Conservation (phyloP, 2,797 vertebrate species). For the Lagorchestes hirsutus region DNA sequence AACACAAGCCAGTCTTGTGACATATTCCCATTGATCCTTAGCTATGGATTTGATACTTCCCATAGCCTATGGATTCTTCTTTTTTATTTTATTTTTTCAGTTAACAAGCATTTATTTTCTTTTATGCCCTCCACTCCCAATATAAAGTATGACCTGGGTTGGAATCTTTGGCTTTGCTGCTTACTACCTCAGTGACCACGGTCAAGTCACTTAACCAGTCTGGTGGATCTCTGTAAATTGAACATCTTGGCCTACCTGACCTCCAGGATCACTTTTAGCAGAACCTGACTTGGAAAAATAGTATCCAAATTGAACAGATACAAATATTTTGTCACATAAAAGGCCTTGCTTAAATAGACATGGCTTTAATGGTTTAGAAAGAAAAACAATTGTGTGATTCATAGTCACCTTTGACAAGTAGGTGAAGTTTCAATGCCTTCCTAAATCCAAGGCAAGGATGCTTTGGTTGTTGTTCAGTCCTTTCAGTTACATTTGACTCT, state of each 20-base stretch:
- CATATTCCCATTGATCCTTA: background rate
- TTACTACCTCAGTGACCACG: background rate
- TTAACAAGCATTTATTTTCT: background rate
- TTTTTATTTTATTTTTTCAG: background rate
- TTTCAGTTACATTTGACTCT: background rate
- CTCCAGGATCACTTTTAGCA: background rate
- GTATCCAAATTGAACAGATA: background rate
- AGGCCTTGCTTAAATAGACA: no score
- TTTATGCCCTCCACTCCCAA: background rate
- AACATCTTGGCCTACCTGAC: background rate
- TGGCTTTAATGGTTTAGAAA: background rate
- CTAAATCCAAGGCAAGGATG: background rate
- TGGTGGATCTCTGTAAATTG: background rate
- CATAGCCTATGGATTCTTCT: background rate
- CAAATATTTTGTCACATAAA: background rate
- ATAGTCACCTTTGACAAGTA: background rate
- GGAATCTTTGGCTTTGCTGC: background rate
- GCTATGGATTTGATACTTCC: rapidly evolving
- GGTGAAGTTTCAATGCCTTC: background rate
- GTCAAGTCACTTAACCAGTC: background rate
- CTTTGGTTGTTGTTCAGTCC: background rate
- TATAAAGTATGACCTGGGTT: background rate
- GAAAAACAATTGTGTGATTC: background rate
- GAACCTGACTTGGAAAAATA: background rate
- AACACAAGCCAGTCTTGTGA: background rate